Base-by-base conservation (phyloP, 2,797 vertebrate species). In the Argyrosomus regius region DNA sequence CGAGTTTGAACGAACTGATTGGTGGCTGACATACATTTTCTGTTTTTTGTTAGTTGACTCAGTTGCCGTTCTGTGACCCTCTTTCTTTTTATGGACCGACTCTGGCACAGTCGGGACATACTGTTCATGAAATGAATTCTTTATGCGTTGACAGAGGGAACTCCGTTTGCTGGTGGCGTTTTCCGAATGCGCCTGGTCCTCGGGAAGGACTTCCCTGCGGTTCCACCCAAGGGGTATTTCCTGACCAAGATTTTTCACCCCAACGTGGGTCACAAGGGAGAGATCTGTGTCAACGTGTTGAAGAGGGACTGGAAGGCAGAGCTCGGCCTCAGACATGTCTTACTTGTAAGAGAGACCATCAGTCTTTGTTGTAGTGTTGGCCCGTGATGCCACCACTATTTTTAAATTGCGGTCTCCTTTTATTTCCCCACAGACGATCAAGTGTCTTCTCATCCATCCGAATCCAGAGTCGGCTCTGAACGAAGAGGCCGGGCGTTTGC, bases 181-280 rank as follows among this genome's bases (percentile, higher is more conserved):
- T 98, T 98, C 93, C 95, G 96, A 71, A 98, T 98, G 97, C 97
- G 98, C 31, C 94, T 98, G 75, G 96, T 98, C 75, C 95, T 98
- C 70, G 97, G 97, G 60, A 98, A 98, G 93, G 97, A 98, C 86
- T 98, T 98, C 87, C 97, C 97, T 52, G 96, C 97, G 46, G 96
- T 96, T 75, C 97, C 97, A 49, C 97, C 97, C 62, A 97, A 97
- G 89, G 97, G 97, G 80, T 98, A 97, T 93, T 98, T 98, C 91
- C 94, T 98, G 88, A 98, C 97, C 86, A 98, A 97, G 95, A 98
- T 98, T 90, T 98, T 98, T 93, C 97, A 98, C 89, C 97, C 97
- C 1, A 98, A 98, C 6, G 97, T 98, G 82, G 96, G 97, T 4
- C 95, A 96, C 92, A 97, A 97, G 13, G 97, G 97, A 11, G 97